A percentile compares a stretch with the other conserved stretches of the same genome.
These are phyloP conservation scores for Holothuria scabra DNA, from an alignment of 53 echinoderm and acorn worm species.

Conservation along the genomic window DNA sequence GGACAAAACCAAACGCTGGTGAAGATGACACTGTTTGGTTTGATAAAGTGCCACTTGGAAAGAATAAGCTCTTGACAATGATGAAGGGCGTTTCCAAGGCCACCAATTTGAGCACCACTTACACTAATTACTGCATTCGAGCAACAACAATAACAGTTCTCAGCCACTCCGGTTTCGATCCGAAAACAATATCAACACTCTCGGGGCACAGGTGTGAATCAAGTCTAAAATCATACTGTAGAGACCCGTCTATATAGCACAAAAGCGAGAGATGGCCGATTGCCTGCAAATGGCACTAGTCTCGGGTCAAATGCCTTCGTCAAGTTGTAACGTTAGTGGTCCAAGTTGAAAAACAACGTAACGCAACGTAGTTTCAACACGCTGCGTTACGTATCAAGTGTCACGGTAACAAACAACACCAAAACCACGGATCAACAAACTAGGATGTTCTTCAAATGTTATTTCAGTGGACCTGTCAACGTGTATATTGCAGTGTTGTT, in stretches of 20 bases:
- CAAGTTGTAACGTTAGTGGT: not conserved
- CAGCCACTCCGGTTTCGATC: constrained; percentile 29
- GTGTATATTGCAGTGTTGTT: not conserved
- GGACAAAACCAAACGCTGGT: no score
- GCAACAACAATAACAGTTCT: constrained; percentile 53
- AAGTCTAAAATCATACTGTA: constrained; percentile 6
- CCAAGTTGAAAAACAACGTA: not conserved
- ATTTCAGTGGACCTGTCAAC: not conserved
- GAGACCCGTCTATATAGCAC: constrained; percentile 19
- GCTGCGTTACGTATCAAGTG: no score
- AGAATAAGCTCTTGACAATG: no score
- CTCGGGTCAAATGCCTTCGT: not conserved
- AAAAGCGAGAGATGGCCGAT: constrained; percentile 26
- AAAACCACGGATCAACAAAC: not conserved
- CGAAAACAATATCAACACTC: constrained; percentile 7
- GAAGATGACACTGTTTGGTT: no score
- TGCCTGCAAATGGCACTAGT: not conserved
- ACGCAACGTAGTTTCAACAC: not conserved
- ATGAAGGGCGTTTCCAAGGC: constrained; percentile 29
- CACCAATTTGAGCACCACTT: not conserved
- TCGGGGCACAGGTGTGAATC: constrained; percentile 7
- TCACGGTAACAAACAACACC: not conserved
- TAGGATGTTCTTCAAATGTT: not conserved
- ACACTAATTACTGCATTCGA: constrained; percentile 38
- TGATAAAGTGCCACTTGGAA: no score